Conservation (phyloP, 2,113 vertebrate genomes). For the Oreochromis aureus region DNA sequence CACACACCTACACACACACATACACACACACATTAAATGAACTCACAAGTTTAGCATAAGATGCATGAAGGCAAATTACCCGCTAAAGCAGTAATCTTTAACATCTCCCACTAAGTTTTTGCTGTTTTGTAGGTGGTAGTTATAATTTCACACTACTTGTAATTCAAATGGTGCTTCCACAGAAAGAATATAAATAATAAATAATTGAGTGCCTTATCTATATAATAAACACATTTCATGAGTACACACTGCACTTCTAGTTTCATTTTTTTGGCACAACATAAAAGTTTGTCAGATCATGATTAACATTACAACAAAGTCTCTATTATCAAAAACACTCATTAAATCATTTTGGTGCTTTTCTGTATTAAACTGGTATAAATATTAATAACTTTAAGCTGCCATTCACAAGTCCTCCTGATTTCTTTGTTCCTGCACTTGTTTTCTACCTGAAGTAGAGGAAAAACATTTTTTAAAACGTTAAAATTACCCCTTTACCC, state of each 20-base stretch:
- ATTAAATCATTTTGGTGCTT: background rate
- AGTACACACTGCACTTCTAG: background rate
- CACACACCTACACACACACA: slow-evolving; percentile 80
- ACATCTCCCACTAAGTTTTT: background rate
- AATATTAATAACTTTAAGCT: background rate
- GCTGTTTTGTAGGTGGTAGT: background rate
- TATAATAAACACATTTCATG: background rate
- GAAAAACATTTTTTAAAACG: background rate
- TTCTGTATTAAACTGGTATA: background rate
- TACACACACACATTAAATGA: background rate
- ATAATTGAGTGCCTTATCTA: background rate
- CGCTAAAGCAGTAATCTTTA: background rate
- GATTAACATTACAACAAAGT: background rate
- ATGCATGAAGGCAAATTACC: background rate
- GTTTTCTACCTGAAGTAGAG: background rate
- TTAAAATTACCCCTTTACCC: background rate
- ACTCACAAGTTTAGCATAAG: background rate
- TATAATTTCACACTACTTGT: background rate
- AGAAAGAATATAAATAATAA: background rate
- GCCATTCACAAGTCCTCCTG: background rate
- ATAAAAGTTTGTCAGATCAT: background rate
- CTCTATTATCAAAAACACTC: background rate
- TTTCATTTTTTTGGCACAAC: background rate
- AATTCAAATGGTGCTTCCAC: background rate
- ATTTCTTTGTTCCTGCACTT: background rate